Conservation (phyloP, 35 echinoderm and acorn worm species). For the Anneissia japonica region DNA sequence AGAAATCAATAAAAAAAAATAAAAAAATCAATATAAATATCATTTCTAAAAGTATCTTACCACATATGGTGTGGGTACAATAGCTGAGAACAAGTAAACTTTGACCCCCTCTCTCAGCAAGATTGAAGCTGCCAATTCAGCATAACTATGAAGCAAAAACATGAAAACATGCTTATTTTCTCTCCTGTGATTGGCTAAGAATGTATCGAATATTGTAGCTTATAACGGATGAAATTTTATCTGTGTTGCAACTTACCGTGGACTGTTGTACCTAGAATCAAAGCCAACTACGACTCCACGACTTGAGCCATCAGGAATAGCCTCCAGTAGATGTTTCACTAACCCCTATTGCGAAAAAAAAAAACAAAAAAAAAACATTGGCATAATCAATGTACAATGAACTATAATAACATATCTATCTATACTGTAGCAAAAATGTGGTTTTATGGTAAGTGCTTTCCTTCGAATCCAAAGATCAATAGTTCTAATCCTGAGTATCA, state of each 20-base stretch:
- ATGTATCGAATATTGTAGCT: not conserved
- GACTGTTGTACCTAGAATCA: slow-evolving; percentile 77
- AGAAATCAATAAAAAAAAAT: no score
- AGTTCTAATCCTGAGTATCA: no score
- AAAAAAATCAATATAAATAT: no score
- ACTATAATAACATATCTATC: no score
- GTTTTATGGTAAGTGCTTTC: no score
- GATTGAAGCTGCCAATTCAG: slow-evolving; percentile 65
- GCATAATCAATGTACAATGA: no score
- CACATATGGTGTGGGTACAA: slow-evolving; percentile 94
- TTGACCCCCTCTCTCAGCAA: slow-evolving; percentile 63
- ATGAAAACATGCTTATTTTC: not conserved
- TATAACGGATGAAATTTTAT: not conserved
- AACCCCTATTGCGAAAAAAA: slow-evolving; percentile 47
- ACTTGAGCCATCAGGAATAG: slow-evolving; percentile 56
- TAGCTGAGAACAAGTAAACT: slow-evolving; percentile 77
- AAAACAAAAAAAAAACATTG: slow-evolving; percentile 6
- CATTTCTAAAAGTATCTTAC: slow-evolving; percentile 42
- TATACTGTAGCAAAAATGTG: no score
- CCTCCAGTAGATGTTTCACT: slow-evolving; percentile 42
- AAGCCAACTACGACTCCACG: slow-evolving; percentile 62
- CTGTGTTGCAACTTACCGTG: slow-evolving; percentile 39
- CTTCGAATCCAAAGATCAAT: no score
- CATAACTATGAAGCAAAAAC: slow-evolving; percentile 55
- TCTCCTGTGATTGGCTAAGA: not conserved